Evolutionary conservation across 2,113 vertebrate genomes (phyloP).

Genomic region (Xerus inauris): DNA sequence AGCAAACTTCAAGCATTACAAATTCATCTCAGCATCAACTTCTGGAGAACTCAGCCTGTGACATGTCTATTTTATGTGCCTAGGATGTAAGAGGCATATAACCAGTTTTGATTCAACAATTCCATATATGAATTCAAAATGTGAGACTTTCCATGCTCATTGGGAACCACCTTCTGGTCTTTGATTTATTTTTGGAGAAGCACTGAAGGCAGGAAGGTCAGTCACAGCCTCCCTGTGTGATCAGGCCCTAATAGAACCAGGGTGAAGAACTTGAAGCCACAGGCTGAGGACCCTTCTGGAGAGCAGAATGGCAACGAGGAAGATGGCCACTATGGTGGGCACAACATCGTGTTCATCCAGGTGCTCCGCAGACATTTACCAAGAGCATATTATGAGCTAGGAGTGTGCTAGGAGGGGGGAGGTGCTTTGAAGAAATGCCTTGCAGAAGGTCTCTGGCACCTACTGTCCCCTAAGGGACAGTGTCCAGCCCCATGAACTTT

Average conservation of each 20-base stretch:
- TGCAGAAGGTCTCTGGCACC: neutral
- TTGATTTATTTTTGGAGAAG: neutral
- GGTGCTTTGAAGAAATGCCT: neutral
- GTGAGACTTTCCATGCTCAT: neutral
- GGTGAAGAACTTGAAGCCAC: neutral
- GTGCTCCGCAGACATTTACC: neutral
- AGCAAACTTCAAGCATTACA: neutral
- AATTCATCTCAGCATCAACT: neutral
- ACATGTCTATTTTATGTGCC: neutral
- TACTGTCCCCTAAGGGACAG: neutral
- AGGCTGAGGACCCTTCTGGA: neutral
- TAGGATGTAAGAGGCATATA: neutral
- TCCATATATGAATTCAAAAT: neutral
- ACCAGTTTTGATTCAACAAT: neutral
- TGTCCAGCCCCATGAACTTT: neutral
- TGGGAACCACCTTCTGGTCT: neutral
- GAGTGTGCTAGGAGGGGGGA: neutral
- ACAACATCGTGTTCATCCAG: accelerated
- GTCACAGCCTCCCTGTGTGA: neutral
- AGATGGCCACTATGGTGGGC: neutral
- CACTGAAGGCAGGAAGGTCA: neutral
- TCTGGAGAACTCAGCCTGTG: neutral
- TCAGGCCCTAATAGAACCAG: neutral
- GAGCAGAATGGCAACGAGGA: neutral
- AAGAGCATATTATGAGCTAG: neutral